A percentile compares a stretch with the other conserved stretches of the same genome.
Conservation (phyloP, 1,140 invertebrate species). For the Cephus cinctus region DNA sequence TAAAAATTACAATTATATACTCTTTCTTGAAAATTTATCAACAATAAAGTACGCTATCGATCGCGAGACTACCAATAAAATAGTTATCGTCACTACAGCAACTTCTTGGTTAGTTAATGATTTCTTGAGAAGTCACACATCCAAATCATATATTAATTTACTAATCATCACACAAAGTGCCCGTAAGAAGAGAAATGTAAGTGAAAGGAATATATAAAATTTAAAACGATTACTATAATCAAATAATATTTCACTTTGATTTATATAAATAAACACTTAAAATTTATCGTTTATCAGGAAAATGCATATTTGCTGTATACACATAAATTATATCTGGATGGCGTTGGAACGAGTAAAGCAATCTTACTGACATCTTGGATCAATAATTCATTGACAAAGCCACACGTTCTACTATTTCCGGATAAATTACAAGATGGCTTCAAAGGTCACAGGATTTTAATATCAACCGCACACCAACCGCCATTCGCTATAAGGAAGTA, state of each 20-base stretch:
- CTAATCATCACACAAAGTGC: conserved; percentile 60
- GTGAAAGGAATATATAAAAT: conserved; percentile 20
- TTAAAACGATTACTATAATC: background rate
- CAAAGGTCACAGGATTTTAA: conserved; percentile 68
- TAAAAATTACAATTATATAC: conserved; percentile 63
- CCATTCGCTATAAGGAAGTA: conserved; percentile 69
- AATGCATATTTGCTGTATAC: conserved; percentile 69
- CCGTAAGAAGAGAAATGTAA: conserved; percentile 24
- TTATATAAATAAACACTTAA: conserved; percentile 9
- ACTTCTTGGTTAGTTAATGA: conserved; percentile 71
- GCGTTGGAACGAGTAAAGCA: conserved; percentile 64
- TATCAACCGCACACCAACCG: conserved; percentile 66
- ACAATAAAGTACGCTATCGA: conserved; percentile 59
- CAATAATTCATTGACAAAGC: conserved; percentile 60
- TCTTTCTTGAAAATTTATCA: conserved; percentile 65
- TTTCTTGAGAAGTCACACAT: conserved; percentile 61
- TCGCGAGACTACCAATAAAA: conserved; percentile 58
- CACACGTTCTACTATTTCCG: conserved; percentile 64
- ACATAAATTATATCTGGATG: conserved; percentile 67
- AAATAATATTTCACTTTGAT: background rate
- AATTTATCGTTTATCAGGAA: conserved; percentile 53
- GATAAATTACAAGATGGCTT: conserved; percentile 66
- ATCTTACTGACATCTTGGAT: conserved; percentile 67
- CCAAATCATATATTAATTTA: conserved; percentile 66
- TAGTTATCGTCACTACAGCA: conserved; percentile 65